phyloP scores from a whole-genome alignment of 2,113 vertebrate species.

The Manacus vitellinus region DNA sequence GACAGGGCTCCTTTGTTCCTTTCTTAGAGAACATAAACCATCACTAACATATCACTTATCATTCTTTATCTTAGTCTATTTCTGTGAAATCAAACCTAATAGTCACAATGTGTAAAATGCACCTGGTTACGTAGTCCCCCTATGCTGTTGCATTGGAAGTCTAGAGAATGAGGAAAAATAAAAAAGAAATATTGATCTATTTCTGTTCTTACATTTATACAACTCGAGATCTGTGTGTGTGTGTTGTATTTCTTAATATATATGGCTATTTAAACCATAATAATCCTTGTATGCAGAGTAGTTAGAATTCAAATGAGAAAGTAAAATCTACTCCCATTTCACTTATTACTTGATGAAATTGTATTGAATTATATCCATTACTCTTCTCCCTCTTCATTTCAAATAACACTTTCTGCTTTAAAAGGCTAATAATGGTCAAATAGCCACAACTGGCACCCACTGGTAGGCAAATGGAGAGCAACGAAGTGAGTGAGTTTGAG shows the following conservation, averaged over 20 bases:
- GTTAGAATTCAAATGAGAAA: background rate
- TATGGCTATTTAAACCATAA: background rate
- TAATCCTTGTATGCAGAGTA: background rate
- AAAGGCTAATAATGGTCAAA: background rate
- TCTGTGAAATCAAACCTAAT: background rate
- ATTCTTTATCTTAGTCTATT: background rate
- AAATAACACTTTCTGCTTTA: background rate
- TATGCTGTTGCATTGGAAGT: background rate
- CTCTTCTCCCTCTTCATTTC: background rate
- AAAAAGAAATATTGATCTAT: background rate
- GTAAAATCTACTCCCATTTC: background rate
- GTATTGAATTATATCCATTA: background rate
- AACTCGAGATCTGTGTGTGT: background rate
- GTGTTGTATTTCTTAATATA: background rate
- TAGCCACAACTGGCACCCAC: background rate
- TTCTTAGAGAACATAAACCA: constrained; percentile 25
- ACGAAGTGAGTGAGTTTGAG: background rate
- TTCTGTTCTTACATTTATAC: background rate
- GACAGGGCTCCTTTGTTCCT: constrained; percentile 24
- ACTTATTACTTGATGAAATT: background rate
- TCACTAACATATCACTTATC: background rate
- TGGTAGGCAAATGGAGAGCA: background rate
- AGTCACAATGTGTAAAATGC: background rate
- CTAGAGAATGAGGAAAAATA: background rate
- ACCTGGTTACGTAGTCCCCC: background rate